These are phyloP conservation scores for Sorex fumeus DNA, from an alignment of 2,113 vertebrate genomes.

Conservation along the genomic window DNA sequence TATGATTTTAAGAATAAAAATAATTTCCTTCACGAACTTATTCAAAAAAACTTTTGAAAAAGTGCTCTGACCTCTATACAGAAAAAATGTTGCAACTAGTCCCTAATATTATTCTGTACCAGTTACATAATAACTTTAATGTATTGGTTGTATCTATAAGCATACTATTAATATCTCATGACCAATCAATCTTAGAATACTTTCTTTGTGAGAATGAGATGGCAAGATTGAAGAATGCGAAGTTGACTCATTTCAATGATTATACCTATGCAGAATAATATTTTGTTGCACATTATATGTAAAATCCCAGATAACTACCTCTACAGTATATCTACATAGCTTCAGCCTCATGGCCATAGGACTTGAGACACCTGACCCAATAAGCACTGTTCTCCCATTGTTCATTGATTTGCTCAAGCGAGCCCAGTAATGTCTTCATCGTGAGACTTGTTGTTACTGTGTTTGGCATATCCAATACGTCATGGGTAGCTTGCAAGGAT, in stretches of 20 bases:
- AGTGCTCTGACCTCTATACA: not conserved
- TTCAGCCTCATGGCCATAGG: not conserved
- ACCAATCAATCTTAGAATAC: not conserved
- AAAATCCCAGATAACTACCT: constrained; percentile 21
- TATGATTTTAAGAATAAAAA: constrained; percentile 7
- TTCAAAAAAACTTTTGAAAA: too few species aligned
- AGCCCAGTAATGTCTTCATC: too few species aligned
- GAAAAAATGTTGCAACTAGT: constrained; percentile 29
- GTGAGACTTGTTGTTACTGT: too few species aligned
- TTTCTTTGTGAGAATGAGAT: not conserved
- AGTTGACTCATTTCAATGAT: constrained; percentile 36
- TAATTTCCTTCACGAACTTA: too few species aligned
- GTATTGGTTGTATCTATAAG: constrained; percentile 1
- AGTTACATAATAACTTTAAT: not conserved
- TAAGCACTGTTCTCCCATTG: too few species aligned
- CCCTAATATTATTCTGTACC: not conserved
- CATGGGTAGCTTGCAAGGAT: too few species aligned
- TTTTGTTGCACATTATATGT: not conserved
- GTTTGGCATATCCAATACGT: too few species aligned
- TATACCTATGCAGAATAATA: constrained; percentile 19
- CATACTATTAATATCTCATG: not conserved
- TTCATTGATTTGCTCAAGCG: too few species aligned
- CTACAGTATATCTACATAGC: not conserved
- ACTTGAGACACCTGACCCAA: not conserved
- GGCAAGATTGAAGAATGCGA: constrained; percentile 28